A percentile compares a stretch with the other conserved stretches of the same genome.
Evolutionary conservation across 2,797 vertebrate genomes (phyloP).

Genomic region (Spondyliosoma cantharus): DNA sequence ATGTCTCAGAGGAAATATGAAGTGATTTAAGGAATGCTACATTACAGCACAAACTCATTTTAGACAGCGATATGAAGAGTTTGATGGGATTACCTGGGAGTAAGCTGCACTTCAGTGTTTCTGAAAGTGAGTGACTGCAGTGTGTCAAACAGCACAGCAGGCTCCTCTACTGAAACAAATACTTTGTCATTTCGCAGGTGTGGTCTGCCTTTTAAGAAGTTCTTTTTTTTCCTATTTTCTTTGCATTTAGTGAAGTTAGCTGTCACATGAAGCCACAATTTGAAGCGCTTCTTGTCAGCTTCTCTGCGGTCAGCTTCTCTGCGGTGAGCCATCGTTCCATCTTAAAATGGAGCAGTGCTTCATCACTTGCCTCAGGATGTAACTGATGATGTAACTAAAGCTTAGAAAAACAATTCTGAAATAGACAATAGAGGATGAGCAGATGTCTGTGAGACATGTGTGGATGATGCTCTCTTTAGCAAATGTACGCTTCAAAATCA

Average conservation of each 20-base stretch:
- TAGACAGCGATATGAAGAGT: slow-evolving; percentile 4
- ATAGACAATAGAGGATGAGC: background rate
- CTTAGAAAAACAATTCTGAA: background rate
- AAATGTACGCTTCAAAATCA: background rate
- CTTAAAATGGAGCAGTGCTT: slow-evolving; percentile 3
- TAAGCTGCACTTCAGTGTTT: background rate
- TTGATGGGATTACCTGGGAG: slow-evolving; percentile 7
- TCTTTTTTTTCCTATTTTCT: slow-evolving; percentile 15
- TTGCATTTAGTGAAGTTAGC: slow-evolving; percentile 27
- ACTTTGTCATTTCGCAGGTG: slow-evolving; percentile 22
- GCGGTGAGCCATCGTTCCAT: slow-evolving; percentile 23
- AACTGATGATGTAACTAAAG: slow-evolving; percentile 3
- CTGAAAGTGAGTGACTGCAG: slow-evolving; percentile 11
- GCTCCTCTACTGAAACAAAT: slow-evolving; percentile 9
- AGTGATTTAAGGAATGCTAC: slow-evolving; percentile 4
- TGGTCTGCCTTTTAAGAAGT: slow-evolving; percentile 20
- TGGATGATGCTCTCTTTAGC: background rate
- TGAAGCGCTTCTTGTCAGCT: slow-evolving; percentile 16
- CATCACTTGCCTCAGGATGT: background rate
- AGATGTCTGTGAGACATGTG: background rate
- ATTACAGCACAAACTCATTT: slow-evolving; percentile 13
- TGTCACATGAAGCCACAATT: slow-evolving; percentile 22
- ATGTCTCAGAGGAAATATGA: background rate
- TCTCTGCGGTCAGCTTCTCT: slow-evolving; percentile 25
- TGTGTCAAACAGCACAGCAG: slow-evolving; percentile 19